Base-by-base conservation (phyloP, 2,113 vertebrate species). In the Drymodes brunneopygia region DNA sequence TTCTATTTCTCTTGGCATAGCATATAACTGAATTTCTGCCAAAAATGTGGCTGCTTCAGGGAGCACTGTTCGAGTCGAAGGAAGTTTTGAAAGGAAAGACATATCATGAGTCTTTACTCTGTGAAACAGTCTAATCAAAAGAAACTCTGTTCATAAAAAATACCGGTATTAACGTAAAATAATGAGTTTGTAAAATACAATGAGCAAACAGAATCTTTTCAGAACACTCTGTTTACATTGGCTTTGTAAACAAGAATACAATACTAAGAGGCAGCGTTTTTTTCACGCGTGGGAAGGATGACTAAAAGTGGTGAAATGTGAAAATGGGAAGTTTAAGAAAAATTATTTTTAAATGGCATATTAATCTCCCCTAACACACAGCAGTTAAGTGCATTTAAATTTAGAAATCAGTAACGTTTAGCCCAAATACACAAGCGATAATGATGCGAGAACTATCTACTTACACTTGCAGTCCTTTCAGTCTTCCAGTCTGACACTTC, bases 401-500 rank as follows among this genome's bases (percentile, higher is more conserved):
- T 95, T 98, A 97, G 97, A 97, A 97, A 98, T 96, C 91, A 92
- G 96, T 94, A 97, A 97, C 22, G 85, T 98, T 98, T 98, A n/a
- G n/a, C n/a, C n/a, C n/a, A n/a, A n/a, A n/a, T n/a, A n/a, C n/a
- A n/a, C n/a, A n/a, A n/a, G n/a, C n/a, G n/a, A n/a, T n/a, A n/a
- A n/a, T 98, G 97, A 97, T 98, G 97, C 84, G 60, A 96, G 96
- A 98, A 94, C 97, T 97, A 97, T 98, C 97, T 98, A 97, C 95
- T 98, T 98, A 93, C 65, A 85, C 95, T 98, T 97, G 97, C 97
- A 98, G 97, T 97, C 96, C 94, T 98, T 98, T 98, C 97, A 98
- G 97, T 97, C 98, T 98, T 98, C 95, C 95, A 95, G 95, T 95
- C 97, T 98, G 98, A 98, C 98, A 98, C 98, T 98, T 98, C 97